These are phyloP conservation scores for Rotaria magnacalcarata DNA, from an alignment of 2,888 invertebrate genomes.

Conservation along the genomic window DNA sequence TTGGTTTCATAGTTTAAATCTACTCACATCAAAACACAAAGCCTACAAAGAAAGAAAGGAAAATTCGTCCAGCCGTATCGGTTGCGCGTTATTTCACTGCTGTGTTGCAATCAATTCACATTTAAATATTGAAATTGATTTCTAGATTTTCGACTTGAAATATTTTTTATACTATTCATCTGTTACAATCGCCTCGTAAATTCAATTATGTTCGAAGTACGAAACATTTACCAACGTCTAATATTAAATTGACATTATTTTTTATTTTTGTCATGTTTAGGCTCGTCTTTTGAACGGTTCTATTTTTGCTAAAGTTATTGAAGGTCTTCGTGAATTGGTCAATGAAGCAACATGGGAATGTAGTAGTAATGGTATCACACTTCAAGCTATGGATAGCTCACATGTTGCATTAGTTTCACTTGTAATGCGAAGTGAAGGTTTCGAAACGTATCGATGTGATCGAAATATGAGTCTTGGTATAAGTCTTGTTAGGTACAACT, in stretches of 20 bases:
- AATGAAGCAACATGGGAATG: slow-evolving; percentile 98
- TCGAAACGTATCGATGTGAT: slow-evolving; percentile 96
- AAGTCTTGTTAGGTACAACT: slow-evolving; percentile 69
- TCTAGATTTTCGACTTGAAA: background rate
- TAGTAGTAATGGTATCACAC: slow-evolving; percentile 62
- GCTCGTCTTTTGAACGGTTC: slow-evolving; percentile 85
- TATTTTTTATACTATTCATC: too few species aligned
- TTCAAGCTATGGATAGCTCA: slow-evolving; percentile 94
- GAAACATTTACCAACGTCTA: background rate
- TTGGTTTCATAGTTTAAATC: background rate
- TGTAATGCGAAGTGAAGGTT: slow-evolving; percentile 84
- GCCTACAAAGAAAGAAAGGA: background rate
- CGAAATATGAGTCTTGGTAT: slow-evolving; percentile 95
- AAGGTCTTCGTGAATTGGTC: slow-evolving; percentile 93
- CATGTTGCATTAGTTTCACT: slow-evolving; percentile 95
- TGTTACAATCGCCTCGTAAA: background rate
- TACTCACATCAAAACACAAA: slow-evolving; percentile 2
- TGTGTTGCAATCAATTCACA: background rate
- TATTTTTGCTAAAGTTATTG: slow-evolving; percentile 88
- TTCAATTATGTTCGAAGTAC: background rate
- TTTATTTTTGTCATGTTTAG: slow-evolving; percentile 66
- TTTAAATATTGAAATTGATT: background rate
- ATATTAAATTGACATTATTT: background rate
- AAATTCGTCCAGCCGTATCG: background rate
- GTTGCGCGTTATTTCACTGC: background rate